These are phyloP conservation scores for Rhynchotus rufescens DNA, from an alignment of 2,797 vertebrate genomes.

Conservation along the genomic window DNA sequence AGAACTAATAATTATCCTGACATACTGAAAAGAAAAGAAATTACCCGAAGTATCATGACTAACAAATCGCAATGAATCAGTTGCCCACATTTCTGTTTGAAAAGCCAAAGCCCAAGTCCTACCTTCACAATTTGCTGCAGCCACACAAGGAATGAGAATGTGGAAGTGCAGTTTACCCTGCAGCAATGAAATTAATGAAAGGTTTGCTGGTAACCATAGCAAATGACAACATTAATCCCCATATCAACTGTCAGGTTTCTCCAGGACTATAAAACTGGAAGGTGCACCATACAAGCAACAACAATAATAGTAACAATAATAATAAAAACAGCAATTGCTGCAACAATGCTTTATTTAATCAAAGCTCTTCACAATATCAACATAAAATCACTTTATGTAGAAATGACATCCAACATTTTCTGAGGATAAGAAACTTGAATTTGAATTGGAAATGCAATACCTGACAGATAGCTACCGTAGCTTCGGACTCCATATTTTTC, in stretches of 20 bases:
- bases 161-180: constrained; percentile 38
- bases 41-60: background rate
- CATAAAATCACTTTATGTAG: background rate
- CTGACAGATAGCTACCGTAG: background rate
- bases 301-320: background rate
- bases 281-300: background rate
- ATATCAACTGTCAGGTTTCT: constrained; percentile 34
- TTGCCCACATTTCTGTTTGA: constrained; percentile 18
- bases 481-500: background rate
- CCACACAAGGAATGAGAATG: background rate
- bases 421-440: background rate
- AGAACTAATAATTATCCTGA: background rate
- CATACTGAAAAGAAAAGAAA: background rate
- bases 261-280: constrained; percentile 6
- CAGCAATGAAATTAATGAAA: constrained; percentile 41
- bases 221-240: constrained; percentile 45
- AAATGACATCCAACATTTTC: background rate
- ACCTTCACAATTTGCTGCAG: constrained; percentile 5
- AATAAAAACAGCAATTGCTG: background rate
- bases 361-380: background rate
- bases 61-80: background rate
- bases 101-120: constrained; percentile 1
- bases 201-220: constrained; percentile 42
- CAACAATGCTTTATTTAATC: background rate
- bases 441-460: background rate